Base-by-base conservation (phyloP, 2,797 vertebrate species). In the Liparis tanakae region DNA sequence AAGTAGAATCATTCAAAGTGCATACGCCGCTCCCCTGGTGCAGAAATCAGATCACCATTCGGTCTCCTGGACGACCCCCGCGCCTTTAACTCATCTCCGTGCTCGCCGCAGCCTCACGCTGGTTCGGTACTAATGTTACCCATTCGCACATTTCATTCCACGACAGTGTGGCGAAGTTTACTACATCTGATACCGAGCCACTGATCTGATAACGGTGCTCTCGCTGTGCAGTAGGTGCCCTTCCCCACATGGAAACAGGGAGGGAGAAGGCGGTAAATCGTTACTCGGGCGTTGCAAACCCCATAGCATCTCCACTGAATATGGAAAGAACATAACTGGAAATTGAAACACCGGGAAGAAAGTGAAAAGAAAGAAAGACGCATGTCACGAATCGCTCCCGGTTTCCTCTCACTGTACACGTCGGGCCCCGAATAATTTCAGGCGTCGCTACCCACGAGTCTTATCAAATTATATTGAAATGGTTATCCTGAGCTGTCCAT, bases 381-480 rank as follows among this genome's bases (percentile, higher is more conserved):
- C 44, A 71, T 77, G 67, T 68, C 67, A 62, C 77, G 68, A 70
- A 70, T 55, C 25, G 70, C 58, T 82, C 70, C 74, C 6, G 51
- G 51, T 87, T 82, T 87, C 70, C 66, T 82, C 76, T 88, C 86
- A 78, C 72, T 63, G 66, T 84, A 64, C 85, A 80, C 84, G 84
- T 74, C 25, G 75, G 85, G 83, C 87, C 83, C 83, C 63, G 90
- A 93, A 94, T 94, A 88, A 93, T 94, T 94, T 94, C 92, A 94
- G 88, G 93, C 92, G 90, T 92, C 90, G 80, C 93, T 91, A 88
- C 89, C 90, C 90, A 88, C 80, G 66, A 87, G 80, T 85, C 79
- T 89, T 92, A 92, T 92, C 89, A 91, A 90, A 92, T 92, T 92
- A 90, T 89, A 91, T 65, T 90, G 89, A 90, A 93, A 94, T 91